phyloP scores from a whole-genome alignment of 2,888 invertebrate species.

The Acronicta aceris region DNA sequence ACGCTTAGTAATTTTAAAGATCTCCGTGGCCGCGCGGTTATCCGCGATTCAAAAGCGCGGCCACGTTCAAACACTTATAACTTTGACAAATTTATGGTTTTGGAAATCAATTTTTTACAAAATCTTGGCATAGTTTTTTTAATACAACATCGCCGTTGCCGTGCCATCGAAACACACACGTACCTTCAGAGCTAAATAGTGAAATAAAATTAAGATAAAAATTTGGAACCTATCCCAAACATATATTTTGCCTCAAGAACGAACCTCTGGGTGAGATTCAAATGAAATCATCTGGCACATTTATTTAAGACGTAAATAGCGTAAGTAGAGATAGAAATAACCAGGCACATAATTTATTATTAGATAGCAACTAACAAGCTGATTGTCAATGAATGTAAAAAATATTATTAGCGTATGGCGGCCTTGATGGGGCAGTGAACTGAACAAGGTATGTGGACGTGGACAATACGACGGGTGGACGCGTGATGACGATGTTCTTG shows the following conservation, averaged over 20 bases:
- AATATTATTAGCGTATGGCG: conserved; percentile 38
- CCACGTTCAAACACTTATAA: no score
- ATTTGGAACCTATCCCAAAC: not conserved
- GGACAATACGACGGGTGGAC: conserved; percentile 18
- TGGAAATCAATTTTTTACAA: no score
- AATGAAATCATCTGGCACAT: not conserved
- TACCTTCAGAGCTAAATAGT: no score
- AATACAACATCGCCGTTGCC: no score
- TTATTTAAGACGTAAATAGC: not conserved
- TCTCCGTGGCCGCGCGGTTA: no score
- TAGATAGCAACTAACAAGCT: conserved; percentile 1
- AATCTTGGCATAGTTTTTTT: no score
- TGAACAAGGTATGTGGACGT: conserved; percentile 31
- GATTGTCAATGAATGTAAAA: conserved; percentile 23
- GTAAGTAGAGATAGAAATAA: not conserved
- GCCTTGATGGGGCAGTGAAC: conserved; percentile 61
- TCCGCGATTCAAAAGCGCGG: no score
- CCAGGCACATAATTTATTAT: not conserved
- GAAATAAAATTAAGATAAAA: no score
- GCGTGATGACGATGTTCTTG: conserved; percentile 6
- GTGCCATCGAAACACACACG: no score
- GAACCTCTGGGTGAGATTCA: not conserved
- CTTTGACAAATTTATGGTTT: no score
- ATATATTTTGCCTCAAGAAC: not conserved
- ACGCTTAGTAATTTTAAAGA: no score